Evolutionary conservation across 2,797 vertebrate species (phyloP), one percentile per base, ranked within the genome.

Genomic region (Champsocephalus gunnari): DNA sequence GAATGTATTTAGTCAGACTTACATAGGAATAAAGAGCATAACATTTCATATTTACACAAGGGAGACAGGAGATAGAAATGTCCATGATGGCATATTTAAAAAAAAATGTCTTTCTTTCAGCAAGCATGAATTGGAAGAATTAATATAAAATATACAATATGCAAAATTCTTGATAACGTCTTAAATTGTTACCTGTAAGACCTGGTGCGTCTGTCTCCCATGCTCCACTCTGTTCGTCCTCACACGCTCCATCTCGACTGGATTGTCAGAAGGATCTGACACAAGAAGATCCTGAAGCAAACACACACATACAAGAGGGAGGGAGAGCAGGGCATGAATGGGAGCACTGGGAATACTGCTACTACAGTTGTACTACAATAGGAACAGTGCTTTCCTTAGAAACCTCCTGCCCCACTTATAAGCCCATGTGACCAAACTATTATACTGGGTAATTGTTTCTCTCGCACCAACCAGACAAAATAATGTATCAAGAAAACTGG

Each of bases 221-320:
- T 91, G 91, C 41, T 92, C 94, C 61, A 72, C 62, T 19, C 88
- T 75, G 62, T 74, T 95, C 82, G 91, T 94, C 47, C 82, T 86
- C 28, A 94, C 8, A 14, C 84, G 75, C 48, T 98, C 95, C 98
- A 99, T 98, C 88, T 91, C 83, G 7, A 34, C 83, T 0, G 58
- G 63, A 63, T 56, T 80, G 75, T 92, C 90, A 85, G 89, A 82
- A 62, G 75, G 77, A 77, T 93, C 90, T 83, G 87, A 91, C 84
- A 80, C 85, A 58, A 90, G 82, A 80, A 86, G 89, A 84, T 95
- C 94, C 95, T 96, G 92, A 66, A 80, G 45, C 70, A 71, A 62
- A 75, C 61, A 69, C 68, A 82, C 66, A 83, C 6, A 56, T 1
- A 78, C 24, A 75, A 74, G 41, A 68, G 41, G 63, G 45, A 54